Base-by-base conservation (phyloP, 2,888 invertebrate genomes). In the Hanleya hanleyi region DNA sequence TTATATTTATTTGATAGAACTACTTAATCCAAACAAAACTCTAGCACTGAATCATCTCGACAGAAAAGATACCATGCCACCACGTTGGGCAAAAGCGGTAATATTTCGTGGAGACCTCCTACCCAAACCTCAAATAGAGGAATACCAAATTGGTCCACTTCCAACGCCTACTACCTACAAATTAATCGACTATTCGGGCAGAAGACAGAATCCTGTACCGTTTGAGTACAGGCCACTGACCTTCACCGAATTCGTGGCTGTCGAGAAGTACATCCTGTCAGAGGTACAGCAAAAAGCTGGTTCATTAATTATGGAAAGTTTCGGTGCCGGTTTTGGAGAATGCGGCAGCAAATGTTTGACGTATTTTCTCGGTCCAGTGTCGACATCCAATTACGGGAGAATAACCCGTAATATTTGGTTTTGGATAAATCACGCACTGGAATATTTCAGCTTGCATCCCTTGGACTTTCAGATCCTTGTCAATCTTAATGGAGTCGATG, bases 401-500 rank as follows among this genome's bases (percentile, higher is more conserved):
- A 3, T 50, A 36, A 65, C 71, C 18, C 70, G 81, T 2, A 71
- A 74, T 37, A 69, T 79, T 6, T 83, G 83, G 83, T 68, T 77
- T 49, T 71, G 74, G 67, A 49, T 77, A 29, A 69, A 71, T 29
- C 77, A 81, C 50, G 38, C 73, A 33, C 72, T 77, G 5, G 81
- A 83, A 47, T 79, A 79, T 33, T 70, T 74, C 36, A 70, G 76
- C 6, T 70, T 86, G 26, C 76, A 84, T 62, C 82, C 84, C 0
- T 70, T 83, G 7, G 82, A 78, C 50, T 78, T 86, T 51, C 75
- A 82, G 33, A 73, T 85, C 47, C 32, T 83, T 12, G 77, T 81
- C 18, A 75, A 77, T 33, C 71, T 80, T 35, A 51, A 67, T 26
- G 68, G 68, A 5, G 38, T 61, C n/a, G 26, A 69, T 65, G 41